A percentile compares a stretch with the other conserved stretches of the same genome.
These are phyloP conservation scores for Zaprionus lachaisei DNA, from an alignment of 1,140 invertebrate genomes.

Conservation along the genomic window DNA sequence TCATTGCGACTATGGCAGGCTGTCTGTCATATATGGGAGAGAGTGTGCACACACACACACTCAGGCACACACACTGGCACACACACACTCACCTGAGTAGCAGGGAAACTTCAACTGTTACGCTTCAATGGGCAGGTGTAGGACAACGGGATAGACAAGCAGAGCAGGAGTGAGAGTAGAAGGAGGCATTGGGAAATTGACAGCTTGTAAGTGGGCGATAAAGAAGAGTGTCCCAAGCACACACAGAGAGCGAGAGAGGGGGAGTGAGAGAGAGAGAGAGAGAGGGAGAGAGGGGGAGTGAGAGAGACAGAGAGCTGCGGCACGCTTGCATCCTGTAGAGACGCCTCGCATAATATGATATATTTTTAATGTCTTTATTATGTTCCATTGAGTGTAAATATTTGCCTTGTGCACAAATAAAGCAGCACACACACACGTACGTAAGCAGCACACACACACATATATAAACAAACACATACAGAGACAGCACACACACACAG, in stretches of 20 bases:
- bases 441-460: conserved; percentile 1
- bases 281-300: not conserved
- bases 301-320: conserved; percentile 1
- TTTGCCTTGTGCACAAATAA: conserved; percentile 58
- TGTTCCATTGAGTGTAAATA: conserved; percentile 82
- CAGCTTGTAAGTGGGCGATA: conserved; percentile 31
- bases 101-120: conserved; percentile 44
- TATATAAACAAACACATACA: too few species aligned
- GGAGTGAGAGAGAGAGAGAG: not conserved
- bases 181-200: conserved; percentile 35
- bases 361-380: conserved; percentile 83
- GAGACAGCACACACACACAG: not conserved
- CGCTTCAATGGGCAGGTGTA: conserved; percentile 25
- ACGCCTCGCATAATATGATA: conserved; percentile 66
- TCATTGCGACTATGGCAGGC: conserved; percentile 53
- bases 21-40: conserved; percentile 27
- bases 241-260: not conserved
- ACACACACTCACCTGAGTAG: conserved; percentile 14
- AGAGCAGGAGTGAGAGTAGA: not conserved
- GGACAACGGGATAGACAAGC: conserved; percentile 20
- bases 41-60: conserved; percentile 3
- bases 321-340: conserved; percentile 34
- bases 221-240: conserved; percentile 12
- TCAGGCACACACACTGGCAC: not conserved
- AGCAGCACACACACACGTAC: conserved; percentile 11